Percentiles rank a stretch among this genome's conserved stretches.
These are phyloP conservation scores for Prosapia bicincta DNA, from an alignment of 2,888 invertebrate genomes.

Conservation along the genomic window DNA sequence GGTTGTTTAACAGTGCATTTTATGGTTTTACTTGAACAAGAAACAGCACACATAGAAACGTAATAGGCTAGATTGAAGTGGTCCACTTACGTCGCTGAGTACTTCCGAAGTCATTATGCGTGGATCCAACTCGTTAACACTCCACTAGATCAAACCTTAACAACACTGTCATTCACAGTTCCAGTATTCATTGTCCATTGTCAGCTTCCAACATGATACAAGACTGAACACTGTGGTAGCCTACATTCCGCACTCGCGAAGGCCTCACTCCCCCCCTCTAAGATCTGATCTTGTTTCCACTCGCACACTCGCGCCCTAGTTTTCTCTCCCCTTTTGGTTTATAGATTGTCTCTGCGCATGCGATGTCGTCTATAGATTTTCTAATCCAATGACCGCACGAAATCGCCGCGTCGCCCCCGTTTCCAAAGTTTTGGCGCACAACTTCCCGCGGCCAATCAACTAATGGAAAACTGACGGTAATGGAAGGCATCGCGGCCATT, in stretches of 20 bases:
- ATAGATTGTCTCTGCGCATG: background rate
- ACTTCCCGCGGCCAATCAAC: background rate
- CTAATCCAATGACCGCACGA: background rate
- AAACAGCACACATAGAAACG: too few species aligned
- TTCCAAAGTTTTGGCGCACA: background rate
- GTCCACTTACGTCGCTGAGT: background rate
- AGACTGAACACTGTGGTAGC: background rate
- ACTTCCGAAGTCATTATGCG: background rate
- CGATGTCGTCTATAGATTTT: background rate
- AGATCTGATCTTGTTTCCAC: slow-evolving; percentile 2
- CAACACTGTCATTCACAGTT: background rate
- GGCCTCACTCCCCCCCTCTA: background rate
- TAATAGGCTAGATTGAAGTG: too few species aligned
- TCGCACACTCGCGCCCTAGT: background rate
- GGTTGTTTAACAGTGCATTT: too few species aligned
- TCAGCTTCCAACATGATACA: background rate
- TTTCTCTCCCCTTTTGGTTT: background rate
- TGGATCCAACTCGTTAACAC: background rate
- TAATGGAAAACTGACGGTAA: background rate
- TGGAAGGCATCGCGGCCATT: background rate
- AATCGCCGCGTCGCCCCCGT: background rate
- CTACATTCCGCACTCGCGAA: background rate
- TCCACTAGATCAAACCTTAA: background rate
- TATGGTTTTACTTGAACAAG: too few species aligned
- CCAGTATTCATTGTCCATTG: background rate